A percentile compares a stretch with the other conserved stretches of the same genome.
Conservation (phyloP, 2,888 invertebrate species). For the Campoplex capitator region DNA sequence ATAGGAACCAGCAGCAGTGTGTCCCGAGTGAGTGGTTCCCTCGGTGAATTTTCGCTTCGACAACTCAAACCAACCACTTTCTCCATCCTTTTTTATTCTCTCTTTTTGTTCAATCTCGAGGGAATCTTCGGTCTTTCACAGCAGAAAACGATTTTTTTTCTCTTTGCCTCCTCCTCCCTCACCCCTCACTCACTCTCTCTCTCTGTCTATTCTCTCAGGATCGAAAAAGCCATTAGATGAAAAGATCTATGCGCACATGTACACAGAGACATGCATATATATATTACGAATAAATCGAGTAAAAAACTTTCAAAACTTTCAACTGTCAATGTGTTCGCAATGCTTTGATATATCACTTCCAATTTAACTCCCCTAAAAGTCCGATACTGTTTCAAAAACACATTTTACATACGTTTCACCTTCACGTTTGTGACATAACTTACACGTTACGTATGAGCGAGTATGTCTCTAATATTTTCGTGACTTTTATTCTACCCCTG, state of each 20-base stretch:
- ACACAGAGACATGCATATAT: not conserved
- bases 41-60: constrained; percentile 38
- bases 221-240: not conserved
- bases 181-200: not conserved
- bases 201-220: not conserved
- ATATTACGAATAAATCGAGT: constrained; percentile 3
- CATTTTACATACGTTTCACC: not conserved
- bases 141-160: constrained; percentile 15
- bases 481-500: constrained; percentile 27
- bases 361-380: not conserved
- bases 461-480: not conserved
- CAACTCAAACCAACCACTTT: constrained; percentile 18
- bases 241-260: not conserved
- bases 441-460: not conserved
- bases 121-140: constrained; percentile 20
- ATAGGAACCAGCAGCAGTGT: not conserved
- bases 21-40: constrained; percentile 44
- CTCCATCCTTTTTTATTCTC: not conserved
- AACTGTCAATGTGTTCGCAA: constrained; percentile 6
- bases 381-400: not conserved
- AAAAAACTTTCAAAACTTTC: not conserved
- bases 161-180: not conserved
- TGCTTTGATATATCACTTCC: not conserved
- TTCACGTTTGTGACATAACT: not conserved
- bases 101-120: constrained; percentile 35